Base-by-base conservation (phyloP, 2,113 vertebrate genomes). In the Bos indicus region DNA sequence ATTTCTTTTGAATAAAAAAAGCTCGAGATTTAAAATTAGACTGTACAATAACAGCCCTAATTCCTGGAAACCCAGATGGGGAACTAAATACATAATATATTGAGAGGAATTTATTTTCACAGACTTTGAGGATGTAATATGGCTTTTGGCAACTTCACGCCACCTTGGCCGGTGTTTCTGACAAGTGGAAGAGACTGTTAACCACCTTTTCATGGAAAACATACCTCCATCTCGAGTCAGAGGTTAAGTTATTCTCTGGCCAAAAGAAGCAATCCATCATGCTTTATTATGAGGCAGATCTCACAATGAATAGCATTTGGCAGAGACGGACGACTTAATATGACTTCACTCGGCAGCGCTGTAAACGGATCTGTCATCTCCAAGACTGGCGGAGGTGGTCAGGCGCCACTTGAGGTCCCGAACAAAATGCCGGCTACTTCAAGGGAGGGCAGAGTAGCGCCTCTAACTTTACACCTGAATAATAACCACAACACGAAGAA, bases 301-400 rank as follows among this genome's bases (percentile, higher is more conserved):
- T 98, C 83, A 46, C 97, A 94, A 94, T 98, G 96, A 98, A 97
- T 98, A 98, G 56, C 88, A 74, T 43, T 88, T 98, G 99, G 98
- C 98, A 99, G 98, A 98, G 98, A 99, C 92, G 97, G 98, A 99
- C 98, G 98, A 98, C 98, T 98, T 99, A 98, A 99, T 99, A 99
- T 96, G 97, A 97, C 98, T 96, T 98, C 97, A 81, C 97, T 85
- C 15, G 5, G 95, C 78, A 67, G 87, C 0, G 4, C 92, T 28
- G 56, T 52, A 78, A 97, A 91, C 2, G 36, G 60, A 92, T 51
- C 88, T 43, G 85, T 95, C 97, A 96, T 98, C 97, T 95, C 97
- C 96, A 95, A 97, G 98, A 94, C 98, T 94, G 94, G 96, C 87
- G 94, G 97, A 96, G 93, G 95, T 98, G 97, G 94, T 97, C 97